Evolutionary conservation across 2,113 vertebrate species (phyloP).

Genomic region (Cheirogaleus medius): DNA sequence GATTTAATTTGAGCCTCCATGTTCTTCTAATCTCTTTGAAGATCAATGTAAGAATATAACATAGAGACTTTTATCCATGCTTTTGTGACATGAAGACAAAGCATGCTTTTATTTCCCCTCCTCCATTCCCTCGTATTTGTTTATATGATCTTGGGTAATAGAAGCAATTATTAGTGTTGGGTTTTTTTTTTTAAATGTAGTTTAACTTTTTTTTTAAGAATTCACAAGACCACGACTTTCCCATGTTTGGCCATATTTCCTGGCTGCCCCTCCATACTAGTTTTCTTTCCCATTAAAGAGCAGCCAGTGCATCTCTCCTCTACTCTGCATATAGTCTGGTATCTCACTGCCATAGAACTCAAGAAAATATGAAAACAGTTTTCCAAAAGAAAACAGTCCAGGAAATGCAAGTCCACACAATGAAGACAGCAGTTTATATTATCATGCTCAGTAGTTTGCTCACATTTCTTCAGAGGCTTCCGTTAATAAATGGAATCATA

Average conservation of each 20-base stretch:
- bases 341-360: not conserved
- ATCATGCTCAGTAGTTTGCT: not conserved
- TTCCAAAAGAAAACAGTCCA: not conserved
- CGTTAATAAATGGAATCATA: not conserved
- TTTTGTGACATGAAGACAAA: not conserved
- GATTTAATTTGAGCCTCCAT: not conserved
- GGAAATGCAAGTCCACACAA: not conserved
- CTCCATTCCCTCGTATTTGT: not conserved
- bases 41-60: not conserved
- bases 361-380: not conserved
- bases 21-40: not conserved
- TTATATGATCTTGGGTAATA: not conserved
- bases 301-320: not conserved
- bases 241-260: not conserved
- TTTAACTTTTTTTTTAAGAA: not conserved
- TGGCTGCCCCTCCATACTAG: rapidly evolving
- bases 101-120: not conserved
- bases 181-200: not conserved
- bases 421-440: not conserved
- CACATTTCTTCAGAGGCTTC: not conserved
- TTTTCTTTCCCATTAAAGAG: not conserved
- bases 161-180: not conserved
- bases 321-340: not conserved
- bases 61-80: not conserved
- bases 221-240: not conserved